Evolutionary conservation across 2,888 invertebrate genomes (phyloP).

Genomic region (Mongoloraphidia duomilia): DNA sequence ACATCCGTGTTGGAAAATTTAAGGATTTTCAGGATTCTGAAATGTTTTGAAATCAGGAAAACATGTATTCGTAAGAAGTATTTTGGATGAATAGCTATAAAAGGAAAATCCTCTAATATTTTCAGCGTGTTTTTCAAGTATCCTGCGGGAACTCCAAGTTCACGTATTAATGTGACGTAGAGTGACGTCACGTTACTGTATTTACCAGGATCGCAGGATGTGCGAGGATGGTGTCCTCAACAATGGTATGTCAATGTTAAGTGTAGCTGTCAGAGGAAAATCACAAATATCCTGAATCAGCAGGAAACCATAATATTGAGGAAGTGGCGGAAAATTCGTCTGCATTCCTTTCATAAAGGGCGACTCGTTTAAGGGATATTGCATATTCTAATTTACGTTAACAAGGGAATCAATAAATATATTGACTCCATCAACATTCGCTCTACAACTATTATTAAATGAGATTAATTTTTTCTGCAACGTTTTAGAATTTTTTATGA

Average conservation of each 20-base stretch:
- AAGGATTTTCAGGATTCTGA: conserved; percentile 6
- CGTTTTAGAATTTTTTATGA: too few species aligned
- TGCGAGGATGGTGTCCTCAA: background rate
- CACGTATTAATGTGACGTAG: too few species aligned
- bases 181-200: background rate
- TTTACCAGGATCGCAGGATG: background rate
- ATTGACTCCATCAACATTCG: too few species aligned
- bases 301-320: conserved; percentile 1
- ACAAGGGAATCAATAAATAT: too few species aligned
- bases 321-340: background rate
- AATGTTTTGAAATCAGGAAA: conserved; percentile 1
- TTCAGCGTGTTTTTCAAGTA: background rate
- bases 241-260: background rate
- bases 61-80: background rate
- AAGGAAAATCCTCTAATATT: background rate
- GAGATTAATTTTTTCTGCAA: too few species aligned
- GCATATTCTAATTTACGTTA: too few species aligned
- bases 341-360: too few species aligned
- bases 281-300: conserved; percentile 7
- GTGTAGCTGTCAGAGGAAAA: conserved; percentile 4
- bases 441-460: too few species aligned
- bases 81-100: background rate
- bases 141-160: background rate
- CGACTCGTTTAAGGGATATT: too few species aligned
- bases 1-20: conserved; percentile 3